Evolutionary conservation across 2,888 invertebrate genomes (phyloP).

Genomic region (Drosophila conformis): DNA sequence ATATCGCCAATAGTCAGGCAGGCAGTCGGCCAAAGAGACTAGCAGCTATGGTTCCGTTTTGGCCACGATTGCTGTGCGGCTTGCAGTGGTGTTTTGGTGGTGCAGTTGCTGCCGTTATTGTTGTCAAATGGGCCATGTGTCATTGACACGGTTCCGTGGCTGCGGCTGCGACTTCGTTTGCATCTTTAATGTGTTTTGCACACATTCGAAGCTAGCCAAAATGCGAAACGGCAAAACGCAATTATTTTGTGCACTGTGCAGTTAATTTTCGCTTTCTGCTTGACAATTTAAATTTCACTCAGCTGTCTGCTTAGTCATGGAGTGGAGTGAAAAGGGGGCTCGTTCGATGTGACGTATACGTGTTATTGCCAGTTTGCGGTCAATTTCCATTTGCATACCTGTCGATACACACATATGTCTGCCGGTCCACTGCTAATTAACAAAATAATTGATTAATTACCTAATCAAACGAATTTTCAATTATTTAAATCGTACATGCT

Average conservation of each 20-base stretch:
- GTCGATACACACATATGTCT: neutral
- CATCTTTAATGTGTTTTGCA: slow-evolving; percentile 70
- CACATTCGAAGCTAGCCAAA: slow-evolving; percentile 40
- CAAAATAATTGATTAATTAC: slow-evolving; percentile 65
- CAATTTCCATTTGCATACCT: slow-evolving; percentile 32
- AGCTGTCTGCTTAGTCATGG: slow-evolving; percentile 11
- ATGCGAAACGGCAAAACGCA: slow-evolving; percentile 33
- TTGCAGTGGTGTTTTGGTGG: slow-evolving; percentile 6
- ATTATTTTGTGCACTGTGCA: slow-evolving; percentile 45
- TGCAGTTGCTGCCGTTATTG: slow-evolving; percentile 44
- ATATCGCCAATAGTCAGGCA: slow-evolving; percentile 15
- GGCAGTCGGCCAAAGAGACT: slow-evolving; percentile 1
- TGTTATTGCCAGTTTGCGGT: slow-evolving; percentile 42
- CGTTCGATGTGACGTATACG: slow-evolving; percentile 55
- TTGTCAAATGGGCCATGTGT: slow-evolving; percentile 52
- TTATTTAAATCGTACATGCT: slow-evolving; percentile 12
- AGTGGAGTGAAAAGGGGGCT: neutral
- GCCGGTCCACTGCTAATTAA: slow-evolving; percentile 44
- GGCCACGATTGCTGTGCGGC: slow-evolving; percentile 34
- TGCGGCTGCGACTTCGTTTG: slow-evolving; percentile 38
- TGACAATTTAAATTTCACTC: slow-evolving; percentile 70
- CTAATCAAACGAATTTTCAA: slow-evolving; percentile 34
- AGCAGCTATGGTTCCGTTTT: slow-evolving; percentile 34
- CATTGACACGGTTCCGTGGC: slow-evolving; percentile 53
- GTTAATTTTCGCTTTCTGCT: slow-evolving; percentile 45